Base-by-base conservation (phyloP, 1,140 invertebrate genomes). In the Drosophila chauvacae region DNA sequence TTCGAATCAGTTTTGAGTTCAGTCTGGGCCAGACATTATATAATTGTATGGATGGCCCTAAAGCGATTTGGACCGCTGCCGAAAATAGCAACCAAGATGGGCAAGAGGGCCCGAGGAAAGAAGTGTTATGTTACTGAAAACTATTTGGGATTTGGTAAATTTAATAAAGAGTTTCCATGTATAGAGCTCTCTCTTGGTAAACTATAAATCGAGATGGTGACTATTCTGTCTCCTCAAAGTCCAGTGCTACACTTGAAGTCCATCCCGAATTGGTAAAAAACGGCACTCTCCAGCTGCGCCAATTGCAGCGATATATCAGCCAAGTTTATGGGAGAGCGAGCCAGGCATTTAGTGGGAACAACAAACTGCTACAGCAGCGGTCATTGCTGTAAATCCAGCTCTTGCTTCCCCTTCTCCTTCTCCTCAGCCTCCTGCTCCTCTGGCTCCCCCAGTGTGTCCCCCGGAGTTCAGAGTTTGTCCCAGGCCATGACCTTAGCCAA, bases 401-500 rank as follows among this genome's bases (percentile, higher is more conserved):
- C 5, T n/a, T 42, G 4, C 4, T 23, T 23, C 26, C 0, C 3
- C 26, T 13, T 4, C 26, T 14, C 4, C 14, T 4, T 0, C 47
- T 44, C 18, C 1, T 20, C 41, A 7, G 14, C 14, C 26, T 16
- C 23, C 14, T 26, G 0, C 45, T 26, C 23, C 7, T 16, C 10
- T 3, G 26, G n/a, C 39, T 53, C 37, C 51, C 48, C 51, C 48
- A 35, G 42, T 75, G 44, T 59, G 48, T 11, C 53, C 30, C 20
- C 30, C n/a, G 13, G 26, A 41, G 57, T 39, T 50, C 30, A 28
- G 33, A 39, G 33, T 37, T 51, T 45, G 37, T 41, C 53, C 28
- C 42, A 55, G 62, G 75, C 63, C 80, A 81, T 87, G 83, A 87
- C 80, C 83, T 87, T 53, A 50, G 63, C 63, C 79, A 80, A 77